Percentiles rank a stretch among this genome's conserved stretches.
Evolutionary conservation across 2,113 vertebrate species (phyloP).

Genomic region (Alosa alosa): DNA sequence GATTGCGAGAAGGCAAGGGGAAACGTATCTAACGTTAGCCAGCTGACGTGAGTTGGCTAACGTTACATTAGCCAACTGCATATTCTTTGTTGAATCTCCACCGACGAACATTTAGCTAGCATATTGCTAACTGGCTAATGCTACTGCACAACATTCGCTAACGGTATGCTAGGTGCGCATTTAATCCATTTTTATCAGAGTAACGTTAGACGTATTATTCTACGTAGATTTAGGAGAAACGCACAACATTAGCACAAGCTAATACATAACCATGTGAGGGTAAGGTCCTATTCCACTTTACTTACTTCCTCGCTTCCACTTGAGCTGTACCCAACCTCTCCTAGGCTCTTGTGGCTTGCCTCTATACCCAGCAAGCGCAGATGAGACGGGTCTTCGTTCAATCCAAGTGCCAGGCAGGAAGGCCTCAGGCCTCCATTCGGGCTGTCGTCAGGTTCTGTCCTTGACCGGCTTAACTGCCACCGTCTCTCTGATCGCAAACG

Average conservation of each 20-base stretch:
- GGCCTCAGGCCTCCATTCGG: slow-evolving; percentile 79
- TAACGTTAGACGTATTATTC: neutral
- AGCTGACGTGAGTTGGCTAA: neutral
- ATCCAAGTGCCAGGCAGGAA: slow-evolving; percentile 77
- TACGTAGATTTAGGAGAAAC: neutral
- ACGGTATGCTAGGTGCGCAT: neutral
- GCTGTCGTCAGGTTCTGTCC: slow-evolving; percentile 74
- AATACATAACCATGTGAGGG: neutral
- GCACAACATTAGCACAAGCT: neutral
- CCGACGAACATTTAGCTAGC: neutral
- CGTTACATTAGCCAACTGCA: slow-evolving; percentile 4
- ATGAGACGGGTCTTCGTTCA: slow-evolving; percentile 81
- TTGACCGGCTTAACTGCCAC: slow-evolving; percentile 75
- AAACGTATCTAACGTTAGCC: neutral
- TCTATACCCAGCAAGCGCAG: slow-evolving; percentile 81
- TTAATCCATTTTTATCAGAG: neutral
- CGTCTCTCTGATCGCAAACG: slow-evolving; percentile 77
- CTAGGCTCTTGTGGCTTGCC: slow-evolving; percentile 79
- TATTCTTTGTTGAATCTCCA: slow-evolving; percentile 13
- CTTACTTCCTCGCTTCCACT: slow-evolving; percentile 80
- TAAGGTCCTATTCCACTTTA: neutral
- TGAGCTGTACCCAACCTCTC: slow-evolving; percentile 80
- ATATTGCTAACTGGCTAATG: neutral
- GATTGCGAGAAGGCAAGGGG: neutral
- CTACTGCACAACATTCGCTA: neutral